Evolutionary conservation across 2,797 vertebrate species (phyloP).

Genomic region (Sphaeramia orbicularis): DNA sequence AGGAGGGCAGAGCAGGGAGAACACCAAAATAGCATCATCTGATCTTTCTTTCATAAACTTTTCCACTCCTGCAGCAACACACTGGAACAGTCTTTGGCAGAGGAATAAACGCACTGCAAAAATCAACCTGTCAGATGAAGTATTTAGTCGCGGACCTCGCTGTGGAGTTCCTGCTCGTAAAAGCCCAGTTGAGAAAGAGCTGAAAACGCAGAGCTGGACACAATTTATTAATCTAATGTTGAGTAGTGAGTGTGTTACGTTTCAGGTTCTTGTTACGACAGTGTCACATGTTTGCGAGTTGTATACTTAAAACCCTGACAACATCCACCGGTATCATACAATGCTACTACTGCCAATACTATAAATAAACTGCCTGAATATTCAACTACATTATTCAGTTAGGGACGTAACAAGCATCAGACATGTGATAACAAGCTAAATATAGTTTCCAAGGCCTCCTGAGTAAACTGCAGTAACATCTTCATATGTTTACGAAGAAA

Average conservation of each 20-base stretch:
- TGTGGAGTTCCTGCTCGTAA: slow-evolving; percentile 24
- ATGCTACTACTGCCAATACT: slow-evolving; percentile 16
- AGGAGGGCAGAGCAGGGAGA: slow-evolving; percentile 51
- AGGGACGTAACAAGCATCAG: slow-evolving; percentile 50
- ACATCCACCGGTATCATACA: not conserved
- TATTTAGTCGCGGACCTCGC: slow-evolving; percentile 39
- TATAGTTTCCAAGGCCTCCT: slow-evolving; percentile 31
- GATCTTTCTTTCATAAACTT: slow-evolving; percentile 78
- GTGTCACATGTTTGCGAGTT: slow-evolving; percentile 14
- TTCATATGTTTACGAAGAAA: slow-evolving; percentile 33
- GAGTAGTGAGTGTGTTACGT: slow-evolving; percentile 1
- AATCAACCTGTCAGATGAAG: slow-evolving; percentile 54
- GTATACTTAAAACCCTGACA: not conserved
- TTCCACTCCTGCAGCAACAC: slow-evolving; percentile 72
- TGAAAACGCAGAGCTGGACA: not conserved
- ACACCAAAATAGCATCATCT: slow-evolving; percentile 77
- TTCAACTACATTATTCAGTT: slow-evolving; percentile 52
- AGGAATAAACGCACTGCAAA: slow-evolving; percentile 34
- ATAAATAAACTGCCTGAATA: slow-evolving; percentile 50
- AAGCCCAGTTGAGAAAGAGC: not conserved
- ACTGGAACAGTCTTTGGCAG: slow-evolving; percentile 51
- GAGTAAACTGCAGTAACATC: slow-evolving; percentile 29
- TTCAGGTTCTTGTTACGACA: slow-evolving; percentile 6
- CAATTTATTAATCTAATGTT: not conserved
- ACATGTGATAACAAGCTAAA: slow-evolving; percentile 60